phyloP scores from a whole-genome alignment of 2,113 vertebrate species.

The Bos javanicus region DNA sequence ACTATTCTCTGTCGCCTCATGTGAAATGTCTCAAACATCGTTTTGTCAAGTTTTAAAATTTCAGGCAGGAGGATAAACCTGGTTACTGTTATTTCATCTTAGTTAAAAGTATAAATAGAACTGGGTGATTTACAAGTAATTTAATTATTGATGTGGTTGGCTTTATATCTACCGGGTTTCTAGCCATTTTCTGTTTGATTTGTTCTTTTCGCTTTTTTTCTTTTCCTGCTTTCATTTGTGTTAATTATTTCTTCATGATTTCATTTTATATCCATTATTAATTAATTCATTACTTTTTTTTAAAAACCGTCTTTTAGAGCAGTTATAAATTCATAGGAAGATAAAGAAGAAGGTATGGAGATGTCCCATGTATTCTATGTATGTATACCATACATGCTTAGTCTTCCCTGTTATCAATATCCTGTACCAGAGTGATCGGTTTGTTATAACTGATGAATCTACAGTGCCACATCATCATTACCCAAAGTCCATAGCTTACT shows the following conservation, averaged over 20 bases:
- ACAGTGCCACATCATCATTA: background rate
- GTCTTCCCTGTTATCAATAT: background rate
- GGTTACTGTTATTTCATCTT: background rate
- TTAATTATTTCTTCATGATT: slow-evolving; percentile 14
- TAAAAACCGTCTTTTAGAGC: background rate
- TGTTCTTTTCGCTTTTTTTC: background rate
- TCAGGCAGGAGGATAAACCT: background rate
- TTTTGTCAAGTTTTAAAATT: background rate
- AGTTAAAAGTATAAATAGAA: background rate
- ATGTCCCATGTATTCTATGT: background rate
- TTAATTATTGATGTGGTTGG: background rate
- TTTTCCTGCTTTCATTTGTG: background rate
- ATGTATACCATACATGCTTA: rapidly evolving
- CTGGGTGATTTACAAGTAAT: background rate
- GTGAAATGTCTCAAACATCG: background rate
- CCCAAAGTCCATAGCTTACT: background rate
- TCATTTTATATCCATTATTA: background rate
- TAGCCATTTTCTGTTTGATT: background rate
- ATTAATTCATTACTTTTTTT: background rate
- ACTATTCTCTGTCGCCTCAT: background rate
- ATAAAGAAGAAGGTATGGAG: background rate
- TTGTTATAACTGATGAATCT: background rate
- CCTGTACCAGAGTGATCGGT: background rate
- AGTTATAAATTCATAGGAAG: background rate
- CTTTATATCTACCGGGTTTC: background rate